A percentile compares a stretch with the other conserved stretches of the same genome.
Evolutionary conservation across 2,797 vertebrate genomes (phyloP).

Genomic region (Lithobates sylvaticus): DNA sequence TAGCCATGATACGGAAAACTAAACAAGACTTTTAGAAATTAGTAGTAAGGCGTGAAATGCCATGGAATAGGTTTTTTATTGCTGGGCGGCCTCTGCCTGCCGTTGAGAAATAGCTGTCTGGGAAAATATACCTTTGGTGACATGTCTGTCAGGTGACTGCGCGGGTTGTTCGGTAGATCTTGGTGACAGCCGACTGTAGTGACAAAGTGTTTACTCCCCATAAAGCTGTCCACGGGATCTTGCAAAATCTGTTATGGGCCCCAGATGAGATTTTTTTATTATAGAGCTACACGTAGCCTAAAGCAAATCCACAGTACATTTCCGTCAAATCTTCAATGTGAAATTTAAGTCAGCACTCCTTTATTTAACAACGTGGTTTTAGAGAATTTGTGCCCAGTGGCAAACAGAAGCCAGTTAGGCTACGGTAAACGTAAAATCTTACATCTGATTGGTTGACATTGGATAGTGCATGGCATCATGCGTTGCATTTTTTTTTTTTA

Average conservation of each 20-base stretch:
- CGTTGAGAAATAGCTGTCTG: not conserved
- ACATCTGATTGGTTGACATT: too few relatives aligned
- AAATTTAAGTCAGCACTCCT: too few relatives aligned
- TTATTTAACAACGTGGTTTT: too few relatives aligned
- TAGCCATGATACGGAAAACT: not conserved
- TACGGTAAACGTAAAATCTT: too few relatives aligned
- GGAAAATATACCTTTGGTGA: slow-evolving; percentile 28
- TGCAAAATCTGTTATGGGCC: slow-evolving; percentile 47
- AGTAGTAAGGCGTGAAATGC: not conserved
- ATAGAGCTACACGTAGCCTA: slow-evolving; percentile 13
- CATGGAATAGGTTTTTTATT: not conserved
- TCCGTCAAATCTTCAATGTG: not conserved
- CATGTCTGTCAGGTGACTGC: slow-evolving; percentile 19
- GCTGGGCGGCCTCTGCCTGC: not conserved
- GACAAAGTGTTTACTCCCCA: slow-evolving; percentile 45
- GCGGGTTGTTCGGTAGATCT: not conserved
- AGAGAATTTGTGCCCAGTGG: too few relatives aligned
- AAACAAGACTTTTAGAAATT: not conserved
- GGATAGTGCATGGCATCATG: too few relatives aligned
- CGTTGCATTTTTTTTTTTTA: too few relatives aligned
- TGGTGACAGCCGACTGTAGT: slow-evolving; percentile 29
- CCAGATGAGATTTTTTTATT: slow-evolving; percentile 34
- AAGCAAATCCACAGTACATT: slow-evolving; percentile 13
- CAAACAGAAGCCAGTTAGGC: too few relatives aligned
- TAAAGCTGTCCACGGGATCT: slow-evolving; percentile 47